Evolutionary conservation across 2,113 vertebrate species (phyloP), one percentile per base, ranked within the genome.

Genomic region (Megaptera novaeangliae): DNA sequence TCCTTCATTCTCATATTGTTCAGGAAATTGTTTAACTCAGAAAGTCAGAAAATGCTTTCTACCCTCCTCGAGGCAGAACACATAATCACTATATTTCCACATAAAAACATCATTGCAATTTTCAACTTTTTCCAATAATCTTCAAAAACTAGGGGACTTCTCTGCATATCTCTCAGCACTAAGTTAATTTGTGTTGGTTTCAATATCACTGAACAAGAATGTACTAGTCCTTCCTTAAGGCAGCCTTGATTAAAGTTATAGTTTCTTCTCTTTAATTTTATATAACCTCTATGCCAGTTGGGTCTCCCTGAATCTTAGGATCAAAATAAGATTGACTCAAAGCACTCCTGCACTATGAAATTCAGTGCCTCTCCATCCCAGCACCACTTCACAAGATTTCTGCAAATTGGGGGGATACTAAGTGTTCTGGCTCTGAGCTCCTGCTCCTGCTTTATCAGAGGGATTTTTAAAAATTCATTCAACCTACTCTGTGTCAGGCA

Each of bases 131-230:
- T 88, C 77, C 66, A 88, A 41, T 93, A 71, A 94, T 88, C 71
- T 91, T 97, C 75, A 61, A 95, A 92, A 72, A 44, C 25, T 55
- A 71, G 34, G n/a, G 57, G 75, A 68, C 55, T 94, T 71, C 71
- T 84, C 59, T 61, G 21, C 18, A 12, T 61, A 31, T 94, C 27
- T 91, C 80, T 88, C 74, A 63, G 55, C 64, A 41, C 44, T 78
- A 59, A 90, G 69, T 59, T 95, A 75, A 81, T 96, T 88, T 91
- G 36, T 71, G n/a, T 88, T 95, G 75, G 59, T 81, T 82, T 97
- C 75, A 82, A 5, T 94, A 90, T 66, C 59, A 77, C 44, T 85
- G 74, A 93, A 78, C 39, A 25, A 27, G 44, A 93, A 92, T 49
- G 27, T 36, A 27, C 27, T 20, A 46, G 75, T 85, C 41, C 52